Evolutionary conservation across 2,113 vertebrate species (phyloP).

Genomic region (Camelus bactrianus): DNA sequence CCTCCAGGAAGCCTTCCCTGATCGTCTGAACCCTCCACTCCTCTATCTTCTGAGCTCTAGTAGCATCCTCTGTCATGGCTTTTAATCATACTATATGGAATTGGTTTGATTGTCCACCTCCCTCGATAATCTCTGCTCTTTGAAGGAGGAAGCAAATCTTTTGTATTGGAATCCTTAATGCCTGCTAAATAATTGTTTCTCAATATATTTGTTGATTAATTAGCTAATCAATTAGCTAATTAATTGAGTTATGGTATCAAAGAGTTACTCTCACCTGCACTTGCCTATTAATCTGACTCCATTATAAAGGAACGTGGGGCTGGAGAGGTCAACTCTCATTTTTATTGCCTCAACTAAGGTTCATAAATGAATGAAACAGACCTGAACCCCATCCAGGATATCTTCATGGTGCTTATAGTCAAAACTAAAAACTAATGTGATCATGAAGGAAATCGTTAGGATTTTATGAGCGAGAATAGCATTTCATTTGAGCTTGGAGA

Average conservation of each 20-base stretch:
- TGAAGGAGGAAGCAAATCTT: not conserved
- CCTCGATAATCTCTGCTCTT: not conserved
- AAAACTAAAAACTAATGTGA: not conserved
- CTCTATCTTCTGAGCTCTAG: not conserved
- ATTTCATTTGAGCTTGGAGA: not conserved
- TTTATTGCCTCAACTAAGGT: not conserved
- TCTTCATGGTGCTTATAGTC: not conserved
- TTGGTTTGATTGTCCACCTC: not conserved
- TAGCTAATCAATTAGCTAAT: not conserved
- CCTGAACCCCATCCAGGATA: not conserved
- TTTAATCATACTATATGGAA: not conserved
- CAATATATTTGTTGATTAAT: not conserved
- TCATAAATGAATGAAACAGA: not conserved
- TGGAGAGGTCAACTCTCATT: not conserved
- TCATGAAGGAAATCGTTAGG: not conserved
- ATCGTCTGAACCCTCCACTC: not conserved
- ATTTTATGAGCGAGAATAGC: not conserved
- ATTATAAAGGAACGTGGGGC: not conserved
- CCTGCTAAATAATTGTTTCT: not conserved
- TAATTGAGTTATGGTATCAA: not conserved
- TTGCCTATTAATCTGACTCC: not conserved
- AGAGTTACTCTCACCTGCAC: not conserved
- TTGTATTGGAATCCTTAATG: not conserved
- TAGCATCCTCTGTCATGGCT: not conserved
- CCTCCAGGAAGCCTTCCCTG: not conserved